Conservation (phyloP, 2,113 vertebrate genomes). For the Athene cunicularia region DNA sequence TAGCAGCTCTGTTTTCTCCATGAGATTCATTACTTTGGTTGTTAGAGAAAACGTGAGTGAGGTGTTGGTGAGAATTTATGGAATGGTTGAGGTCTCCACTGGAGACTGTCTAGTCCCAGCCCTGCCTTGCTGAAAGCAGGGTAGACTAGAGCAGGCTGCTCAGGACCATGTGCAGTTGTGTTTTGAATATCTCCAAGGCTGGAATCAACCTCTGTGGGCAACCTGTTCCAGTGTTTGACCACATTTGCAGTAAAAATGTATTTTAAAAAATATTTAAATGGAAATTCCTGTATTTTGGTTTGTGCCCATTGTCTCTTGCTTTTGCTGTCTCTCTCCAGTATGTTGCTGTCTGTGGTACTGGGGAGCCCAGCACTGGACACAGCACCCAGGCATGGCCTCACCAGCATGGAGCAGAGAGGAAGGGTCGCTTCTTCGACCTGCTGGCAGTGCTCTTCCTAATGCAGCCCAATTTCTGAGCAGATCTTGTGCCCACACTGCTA, state of each 20-base stretch:
- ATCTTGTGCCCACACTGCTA: not conserved
- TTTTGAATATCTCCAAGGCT: not conserved
- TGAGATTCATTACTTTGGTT: not conserved
- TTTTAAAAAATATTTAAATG: not conserved
- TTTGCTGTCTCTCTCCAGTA: not conserved
- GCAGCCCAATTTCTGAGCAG: not conserved
- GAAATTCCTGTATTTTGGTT: not conserved
- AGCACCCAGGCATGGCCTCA: not conserved
- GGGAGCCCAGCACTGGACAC: not conserved
- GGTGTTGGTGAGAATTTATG: not conserved
- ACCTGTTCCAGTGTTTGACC: not conserved
- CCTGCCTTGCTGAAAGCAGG: not conserved
- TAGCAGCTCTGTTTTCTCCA: not conserved
- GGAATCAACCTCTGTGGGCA: not conserved
- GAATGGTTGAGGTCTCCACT: not conserved
- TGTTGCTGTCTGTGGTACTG: not conserved
- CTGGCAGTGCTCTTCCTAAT: not conserved
- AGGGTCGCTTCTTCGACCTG: not conserved
- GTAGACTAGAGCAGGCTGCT: not conserved
- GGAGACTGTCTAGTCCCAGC: not conserved
- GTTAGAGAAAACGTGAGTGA: not conserved
- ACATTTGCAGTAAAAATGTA: not conserved
- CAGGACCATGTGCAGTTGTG: fast-evolving
- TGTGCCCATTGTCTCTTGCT: not conserved
- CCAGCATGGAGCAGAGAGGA: not conserved